Evolutionary conservation across 2,888 invertebrate genomes (phyloP).

Genomic region (Drosophila kuntzei): DNA sequence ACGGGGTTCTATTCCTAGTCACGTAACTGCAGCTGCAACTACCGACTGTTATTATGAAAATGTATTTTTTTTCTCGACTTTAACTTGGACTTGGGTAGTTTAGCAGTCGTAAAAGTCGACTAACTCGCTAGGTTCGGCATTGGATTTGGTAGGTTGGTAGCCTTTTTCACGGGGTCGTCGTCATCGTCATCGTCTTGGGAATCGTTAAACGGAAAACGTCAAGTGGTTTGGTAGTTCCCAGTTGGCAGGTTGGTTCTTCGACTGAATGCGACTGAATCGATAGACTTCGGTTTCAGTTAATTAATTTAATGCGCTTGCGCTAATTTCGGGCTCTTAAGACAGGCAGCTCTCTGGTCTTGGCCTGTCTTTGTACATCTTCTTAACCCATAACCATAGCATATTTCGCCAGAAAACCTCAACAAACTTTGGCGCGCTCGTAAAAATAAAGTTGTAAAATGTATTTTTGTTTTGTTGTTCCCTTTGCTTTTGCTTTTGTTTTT

Average conservation of each 20-base stretch:
- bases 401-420: constrained; percentile 56
- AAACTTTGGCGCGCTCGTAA: constrained; percentile 73
- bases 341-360: constrained; percentile 45
- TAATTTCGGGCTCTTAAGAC: constrained; percentile 68
- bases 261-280: constrained; percentile 53
- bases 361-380: constrained; percentile 24
- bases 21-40: constrained; percentile 59
- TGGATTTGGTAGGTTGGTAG: constrained; percentile 29
- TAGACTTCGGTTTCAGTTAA: constrained; percentile 78
- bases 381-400: constrained; percentile 30
- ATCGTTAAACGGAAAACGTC: constrained; percentile 44
- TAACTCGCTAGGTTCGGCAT: constrained; percentile 28
- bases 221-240: constrained; percentile 31
- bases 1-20: constrained; percentile 42
- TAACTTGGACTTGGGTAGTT: constrained; percentile 28
- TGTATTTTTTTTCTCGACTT: constrained; percentile 15
- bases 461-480: constrained; percentile 46
- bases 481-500: constrained; percentile 22
- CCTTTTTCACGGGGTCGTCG: constrained; percentile 18
- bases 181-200: constrained; percentile 14
- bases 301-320: constrained; percentile 78
- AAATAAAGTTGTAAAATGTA: constrained; percentile 79
- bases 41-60: constrained; percentile 54
- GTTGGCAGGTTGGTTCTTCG: constrained; percentile 30
- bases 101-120: constrained; percentile 53